These are phyloP conservation scores for Pelochelys cantorii DNA, from an alignment of 2,797 vertebrate species.

Conservation along the genomic window DNA sequence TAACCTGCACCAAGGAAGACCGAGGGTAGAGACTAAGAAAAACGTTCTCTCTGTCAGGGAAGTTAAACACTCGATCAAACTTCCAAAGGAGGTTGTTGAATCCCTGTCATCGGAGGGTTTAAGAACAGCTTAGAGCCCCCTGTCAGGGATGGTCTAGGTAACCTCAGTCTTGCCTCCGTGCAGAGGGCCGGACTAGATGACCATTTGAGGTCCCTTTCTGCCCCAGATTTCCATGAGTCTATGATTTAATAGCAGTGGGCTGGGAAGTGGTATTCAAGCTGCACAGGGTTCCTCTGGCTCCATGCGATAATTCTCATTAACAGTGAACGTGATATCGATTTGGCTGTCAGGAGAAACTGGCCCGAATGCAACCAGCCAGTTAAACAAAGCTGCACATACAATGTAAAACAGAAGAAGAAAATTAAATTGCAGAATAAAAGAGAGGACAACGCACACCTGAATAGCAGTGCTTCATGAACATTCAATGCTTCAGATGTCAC, in stretches of 20 bases:
- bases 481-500: background rate
- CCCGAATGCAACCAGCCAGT: accelerated
- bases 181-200: too few relatives aligned
- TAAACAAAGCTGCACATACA: background rate
- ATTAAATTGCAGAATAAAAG: background rate
- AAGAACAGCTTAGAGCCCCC: background rate
- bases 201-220: background rate
- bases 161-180: background rate
- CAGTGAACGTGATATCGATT: background rate
- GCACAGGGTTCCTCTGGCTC: background rate
- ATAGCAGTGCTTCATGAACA: background rate
- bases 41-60: too few relatives aligned
- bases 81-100: too few relatives aligned
- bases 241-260: background rate
- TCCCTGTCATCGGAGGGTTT: background rate
- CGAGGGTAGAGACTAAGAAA: too few relatives aligned
- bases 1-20: too few relatives aligned
- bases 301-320: background rate
- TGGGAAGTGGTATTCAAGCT: background rate
- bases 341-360: background rate
- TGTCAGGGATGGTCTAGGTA: background rate
- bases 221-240: background rate
- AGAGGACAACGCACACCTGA: accelerated
- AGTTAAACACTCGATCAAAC: too few relatives aligned
- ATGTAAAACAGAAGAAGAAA: background rate